Evolutionary conservation across 2,113 vertebrate genomes (phyloP).

Genomic region (Scomber colias): DNA sequence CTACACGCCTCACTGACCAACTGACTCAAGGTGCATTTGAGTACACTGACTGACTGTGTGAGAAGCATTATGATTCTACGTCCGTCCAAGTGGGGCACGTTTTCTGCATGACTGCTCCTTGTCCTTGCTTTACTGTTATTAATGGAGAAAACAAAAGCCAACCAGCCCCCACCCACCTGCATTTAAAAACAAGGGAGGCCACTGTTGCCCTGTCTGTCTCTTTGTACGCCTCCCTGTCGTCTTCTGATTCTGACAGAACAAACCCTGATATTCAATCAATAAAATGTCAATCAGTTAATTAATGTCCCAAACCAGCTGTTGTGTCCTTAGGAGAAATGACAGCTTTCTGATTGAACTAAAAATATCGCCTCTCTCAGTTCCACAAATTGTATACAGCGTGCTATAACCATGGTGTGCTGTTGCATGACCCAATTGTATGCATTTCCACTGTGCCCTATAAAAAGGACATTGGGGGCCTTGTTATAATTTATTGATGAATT

Average conservation of each 20-base stretch:
- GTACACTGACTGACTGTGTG: slow-evolving; percentile 7
- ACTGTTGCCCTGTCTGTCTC: not conserved
- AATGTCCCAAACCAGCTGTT: not conserved
- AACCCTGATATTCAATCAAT: not conserved
- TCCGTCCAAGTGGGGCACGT: slow-evolving; percentile 53
- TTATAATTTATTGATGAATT: too few species aligned
- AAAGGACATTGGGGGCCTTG: too few species aligned
- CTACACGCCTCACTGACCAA: slow-evolving; percentile 3
- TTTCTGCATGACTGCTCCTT: slow-evolving; percentile 65
- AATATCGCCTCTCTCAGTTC: too few species aligned
- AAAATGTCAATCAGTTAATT: not conserved
- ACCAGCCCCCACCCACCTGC: not conserved
- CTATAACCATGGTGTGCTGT: too few species aligned
- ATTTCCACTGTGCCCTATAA: too few species aligned
- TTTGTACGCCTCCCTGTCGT: not conserved
- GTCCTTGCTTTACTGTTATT: slow-evolving; percentile 32
- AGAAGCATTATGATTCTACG: slow-evolving; percentile 27
- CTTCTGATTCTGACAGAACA: not conserved
- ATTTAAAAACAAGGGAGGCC: slow-evolving; percentile 30
- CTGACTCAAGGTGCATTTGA: slow-evolving; percentile 29
- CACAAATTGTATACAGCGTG: too few species aligned
- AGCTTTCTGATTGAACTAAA: too few species aligned
- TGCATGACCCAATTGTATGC: too few species aligned
- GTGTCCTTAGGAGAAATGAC: too few species aligned
- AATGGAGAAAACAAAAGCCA: slow-evolving; percentile 40